Base-by-base conservation (phyloP, 1,140 invertebrate genomes). In the Diachasma alloeum region DNA sequence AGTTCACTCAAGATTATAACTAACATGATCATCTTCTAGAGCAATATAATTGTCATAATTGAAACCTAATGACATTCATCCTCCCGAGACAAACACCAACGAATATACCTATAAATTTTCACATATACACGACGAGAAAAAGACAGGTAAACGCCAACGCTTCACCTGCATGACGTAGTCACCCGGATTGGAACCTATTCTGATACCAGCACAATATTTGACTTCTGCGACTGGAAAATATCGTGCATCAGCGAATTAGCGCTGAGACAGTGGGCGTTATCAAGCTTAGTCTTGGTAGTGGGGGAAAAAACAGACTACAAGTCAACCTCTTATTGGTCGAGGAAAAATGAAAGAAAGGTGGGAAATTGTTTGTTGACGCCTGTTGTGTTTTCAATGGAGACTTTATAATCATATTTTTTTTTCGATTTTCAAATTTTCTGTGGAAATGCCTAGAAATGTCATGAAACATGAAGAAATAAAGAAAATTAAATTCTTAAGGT, bases 101-200 rank as follows among this genome's bases (percentile, higher is more conserved):
- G 39, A 36, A 59, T 56, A 15, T 72, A 72, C 22, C 1, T 63
- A 13, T 15, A 63, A 46, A 71, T 48, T 71, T 71, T 11, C 39
- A 11, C 24, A 46, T 46, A 71, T 42, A 71, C 44, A 26, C 5
- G 22, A 42, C 67, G 11, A 17, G 11, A 31, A 4, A 31, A 19
- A 1, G 9, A 24, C 15, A 13, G 56, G 46, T 26, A 71, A 36
- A 81, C 84, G 83, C 84, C 84, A 80, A 86, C 84, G 84, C 84
- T 42, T 84, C 84, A 84, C 83, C 83, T 83, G 84, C 82, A 86
- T 86, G 84, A 86, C 84, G 84, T 85, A 79, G 83, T 83, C 84
- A 76, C 79, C 84, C 74, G 66, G 81, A 85, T 84, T 80, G 59
- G 59, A 63, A 63, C 24, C 24, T 63, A 53, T 53, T 15, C 48